phyloP scores from a whole-genome alignment of 2,888 invertebrate species.

The Gymnosoma rotundatum region DNA sequence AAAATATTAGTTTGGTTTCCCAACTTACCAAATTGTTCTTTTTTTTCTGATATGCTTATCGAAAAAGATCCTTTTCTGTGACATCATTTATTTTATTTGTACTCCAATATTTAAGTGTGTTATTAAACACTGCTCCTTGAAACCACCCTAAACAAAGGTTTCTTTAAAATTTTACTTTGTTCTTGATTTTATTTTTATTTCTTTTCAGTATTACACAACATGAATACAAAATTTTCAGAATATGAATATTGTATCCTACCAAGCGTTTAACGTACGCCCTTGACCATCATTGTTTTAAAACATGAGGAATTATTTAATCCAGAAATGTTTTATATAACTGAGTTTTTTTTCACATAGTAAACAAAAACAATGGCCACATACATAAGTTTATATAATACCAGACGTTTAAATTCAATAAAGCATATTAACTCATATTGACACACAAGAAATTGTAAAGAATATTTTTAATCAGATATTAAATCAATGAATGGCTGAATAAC shows the following conservation, averaged over 20 bases:
- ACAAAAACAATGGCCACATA: constrained; percentile 26
- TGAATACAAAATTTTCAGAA: constrained; percentile 21
- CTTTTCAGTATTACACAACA: not conserved
- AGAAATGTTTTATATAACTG: constrained; percentile 22
- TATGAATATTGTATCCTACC: constrained; percentile 14
- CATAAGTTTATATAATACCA: constrained; percentile 38
- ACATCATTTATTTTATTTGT: too few relatives aligned
- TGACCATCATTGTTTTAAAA: constrained; percentile 43
- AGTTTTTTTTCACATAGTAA: constrained; percentile 15
- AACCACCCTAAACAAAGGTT: not conserved
- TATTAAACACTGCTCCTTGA: too few relatives aligned
- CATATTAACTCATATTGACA: constrained; percentile 26
- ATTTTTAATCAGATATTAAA: constrained; percentile 23
- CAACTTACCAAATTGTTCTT: too few relatives aligned
- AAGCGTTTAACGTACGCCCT: constrained; percentile 47
- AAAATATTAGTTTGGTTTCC: too few relatives aligned
- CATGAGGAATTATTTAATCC: constrained; percentile 36
- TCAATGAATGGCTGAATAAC: constrained; percentile 38
- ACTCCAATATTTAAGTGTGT: too few relatives aligned
- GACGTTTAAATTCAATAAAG: constrained; percentile 45
- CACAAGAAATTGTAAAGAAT: not conserved
- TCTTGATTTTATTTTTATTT: not conserved
- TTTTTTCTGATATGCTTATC: too few relatives aligned
- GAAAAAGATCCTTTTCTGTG: too few relatives aligned
- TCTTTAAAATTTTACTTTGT: not conserved